A percentile compares a stretch with the other conserved stretches of the same genome.
phyloP scores from a whole-genome alignment of 2,797 vertebrate species.

The Anguilla megastoma region DNA sequence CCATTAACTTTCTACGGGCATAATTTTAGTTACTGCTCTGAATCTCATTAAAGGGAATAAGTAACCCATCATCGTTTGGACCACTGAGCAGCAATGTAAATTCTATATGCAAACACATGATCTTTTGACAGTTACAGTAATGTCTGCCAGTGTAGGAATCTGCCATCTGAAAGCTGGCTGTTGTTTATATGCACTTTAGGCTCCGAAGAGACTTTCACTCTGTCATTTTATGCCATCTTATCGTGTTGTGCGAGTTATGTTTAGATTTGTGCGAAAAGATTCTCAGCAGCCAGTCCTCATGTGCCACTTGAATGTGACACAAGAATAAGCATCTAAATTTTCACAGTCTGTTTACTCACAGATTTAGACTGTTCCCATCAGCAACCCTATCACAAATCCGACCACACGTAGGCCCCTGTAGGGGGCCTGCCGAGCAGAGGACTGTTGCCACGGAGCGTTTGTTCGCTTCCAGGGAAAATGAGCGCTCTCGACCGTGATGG shows the following conservation, averaged over 20 bases:
- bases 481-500: background rate
- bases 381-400: background rate
- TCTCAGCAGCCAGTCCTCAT: background rate
- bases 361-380: background rate
- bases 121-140: background rate
- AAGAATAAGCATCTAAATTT: background rate
- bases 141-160: background rate
- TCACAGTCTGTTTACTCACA: background rate
- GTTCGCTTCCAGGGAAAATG: conserved; percentile 6
- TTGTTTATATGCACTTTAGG: background rate
- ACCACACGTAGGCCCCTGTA: background rate
- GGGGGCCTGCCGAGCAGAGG: background rate
- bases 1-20: background rate
- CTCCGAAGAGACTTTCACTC: background rate
- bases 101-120: background rate
- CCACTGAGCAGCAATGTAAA: conserved; percentile 11
- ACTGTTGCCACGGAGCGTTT: background rate
- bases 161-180: background rate
- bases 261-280: background rate
- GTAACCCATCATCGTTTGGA: conserved; percentile 21
- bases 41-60: conserved; percentile 3
- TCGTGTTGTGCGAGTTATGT: background rate
- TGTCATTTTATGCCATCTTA: background rate
- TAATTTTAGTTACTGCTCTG: conserved; percentile 14
- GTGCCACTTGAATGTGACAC: background rate